Evolutionary conservation across 2,888 invertebrate genomes (phyloP).

Genomic region (Seladonia tumulorum): DNA sequence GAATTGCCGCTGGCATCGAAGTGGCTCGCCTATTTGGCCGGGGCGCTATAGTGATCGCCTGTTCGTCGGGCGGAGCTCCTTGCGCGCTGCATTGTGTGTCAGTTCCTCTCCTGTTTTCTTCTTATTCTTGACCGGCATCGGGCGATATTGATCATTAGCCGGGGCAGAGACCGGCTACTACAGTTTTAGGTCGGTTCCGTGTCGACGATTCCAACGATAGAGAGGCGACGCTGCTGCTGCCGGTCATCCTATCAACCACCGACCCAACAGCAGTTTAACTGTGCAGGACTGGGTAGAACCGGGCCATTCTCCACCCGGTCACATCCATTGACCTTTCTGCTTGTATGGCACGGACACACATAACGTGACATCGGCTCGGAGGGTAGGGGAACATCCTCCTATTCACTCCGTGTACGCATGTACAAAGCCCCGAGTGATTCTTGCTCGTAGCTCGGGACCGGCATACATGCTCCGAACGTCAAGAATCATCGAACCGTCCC

Average conservation of each 20-base stretch:
- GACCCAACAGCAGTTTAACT: constrained; percentile 8
- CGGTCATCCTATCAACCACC: neutral
- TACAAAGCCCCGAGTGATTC: neutral
- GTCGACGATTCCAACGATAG: neutral
- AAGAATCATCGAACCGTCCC: neutral
- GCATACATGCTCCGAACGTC: neutral
- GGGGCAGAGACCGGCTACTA: neutral
- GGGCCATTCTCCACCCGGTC: neutral
- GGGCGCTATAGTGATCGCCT: neutral
- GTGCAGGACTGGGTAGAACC: neutral
- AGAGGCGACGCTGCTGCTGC: neutral
- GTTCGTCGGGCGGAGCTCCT: neutral
- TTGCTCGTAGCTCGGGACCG: neutral
- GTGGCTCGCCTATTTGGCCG: neutral
- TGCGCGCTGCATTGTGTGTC: constrained; percentile 1
- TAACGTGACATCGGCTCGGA: neutral
- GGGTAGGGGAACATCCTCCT: neutral
- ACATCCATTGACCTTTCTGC: constrained; percentile 1
- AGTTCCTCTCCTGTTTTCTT: constrained; percentile 3
- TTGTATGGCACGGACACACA: neutral
- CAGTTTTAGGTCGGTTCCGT: constrained; percentile 13
- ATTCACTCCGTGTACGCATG: constrained; percentile 4
- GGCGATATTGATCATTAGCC: constrained; percentile 22
- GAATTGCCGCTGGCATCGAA: constrained; percentile 6
- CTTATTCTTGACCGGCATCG: constrained; percentile 19